phyloP scores from a whole-genome alignment of 2,113 vertebrate species.

The Butorides virescens region DNA sequence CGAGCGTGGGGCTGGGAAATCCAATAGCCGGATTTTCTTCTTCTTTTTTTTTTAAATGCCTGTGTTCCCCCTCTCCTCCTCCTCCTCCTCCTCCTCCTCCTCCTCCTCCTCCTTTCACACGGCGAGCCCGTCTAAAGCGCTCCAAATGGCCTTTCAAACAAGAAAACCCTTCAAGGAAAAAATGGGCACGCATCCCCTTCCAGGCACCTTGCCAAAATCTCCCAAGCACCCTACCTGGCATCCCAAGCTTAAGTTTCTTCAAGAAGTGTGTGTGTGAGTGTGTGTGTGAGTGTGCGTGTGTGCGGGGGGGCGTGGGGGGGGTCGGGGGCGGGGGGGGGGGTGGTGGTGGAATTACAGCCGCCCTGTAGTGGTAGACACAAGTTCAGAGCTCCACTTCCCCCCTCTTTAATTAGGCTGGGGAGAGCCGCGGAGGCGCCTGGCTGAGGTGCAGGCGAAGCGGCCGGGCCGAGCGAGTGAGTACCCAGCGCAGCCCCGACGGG shows the following conservation, averaged over 20 bases:
- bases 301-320: background rate
- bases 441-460: constrained; percentile 33
- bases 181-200: constrained; percentile 77
- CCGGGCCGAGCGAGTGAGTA: constrained; percentile 52
- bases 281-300: no score
- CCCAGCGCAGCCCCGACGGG: constrained; percentile 3
- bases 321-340: background rate
- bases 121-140: background rate
- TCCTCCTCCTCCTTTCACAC: background rate
- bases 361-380: constrained; percentile 75
- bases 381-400: constrained; percentile 73
- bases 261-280: constrained; percentile 51
- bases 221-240: constrained; percentile 84
- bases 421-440: constrained; percentile 63
- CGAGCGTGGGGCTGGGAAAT: background rate
- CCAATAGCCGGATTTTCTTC: background rate
- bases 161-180: constrained; percentile 62
- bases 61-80: background rate
- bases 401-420: constrained; percentile 64
- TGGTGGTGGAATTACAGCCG: constrained; percentile 50
- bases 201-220: constrained; percentile 85
- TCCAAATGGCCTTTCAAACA: constrained; percentile 57
- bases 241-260: constrained; percentile 79
- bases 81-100: background rate
- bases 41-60: background rate